Evolutionary conservation across 2,113 vertebrate species (phyloP).

Genomic region (Hemibagrus wyckioides): DNA sequence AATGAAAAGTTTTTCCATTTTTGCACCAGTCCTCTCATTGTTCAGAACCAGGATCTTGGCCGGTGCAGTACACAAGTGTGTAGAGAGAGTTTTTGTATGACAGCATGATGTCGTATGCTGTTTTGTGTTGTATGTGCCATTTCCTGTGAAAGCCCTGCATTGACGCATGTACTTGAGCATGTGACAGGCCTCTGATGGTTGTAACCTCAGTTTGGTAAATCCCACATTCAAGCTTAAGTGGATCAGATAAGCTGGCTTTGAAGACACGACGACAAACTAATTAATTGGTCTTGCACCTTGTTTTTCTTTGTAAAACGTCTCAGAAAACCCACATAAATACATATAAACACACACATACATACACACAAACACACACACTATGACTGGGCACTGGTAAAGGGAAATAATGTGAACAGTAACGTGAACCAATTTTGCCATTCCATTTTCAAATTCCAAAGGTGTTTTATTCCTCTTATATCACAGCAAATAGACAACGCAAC

Average conservation of each 20-base stretch:
- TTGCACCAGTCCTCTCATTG: not conserved
- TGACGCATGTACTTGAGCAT: not conserved
- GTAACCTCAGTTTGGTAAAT: not conserved
- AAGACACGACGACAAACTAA: not conserved
- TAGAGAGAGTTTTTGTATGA: not conserved
- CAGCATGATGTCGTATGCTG: not conserved
- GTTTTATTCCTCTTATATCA: not conserved
- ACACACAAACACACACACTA: too few relatives aligned
- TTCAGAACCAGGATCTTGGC: constrained; percentile 1
- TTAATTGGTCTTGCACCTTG: not conserved
- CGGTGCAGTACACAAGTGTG: not conserved
- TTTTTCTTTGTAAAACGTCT: not conserved
- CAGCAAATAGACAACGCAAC: not conserved
- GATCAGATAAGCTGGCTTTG: not conserved
- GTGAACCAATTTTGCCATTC: too few relatives aligned
- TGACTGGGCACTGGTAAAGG: not conserved
- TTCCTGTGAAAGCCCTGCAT: not conserved
- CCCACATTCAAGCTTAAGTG: not conserved
- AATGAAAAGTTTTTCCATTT: constrained; percentile 18
- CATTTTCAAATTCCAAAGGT: not conserved
- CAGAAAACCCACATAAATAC: not conserved
- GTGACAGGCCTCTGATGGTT: not conserved
- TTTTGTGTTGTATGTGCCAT: not conserved
- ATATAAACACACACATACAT: too few relatives aligned
- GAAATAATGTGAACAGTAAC: not conserved